Base-by-base conservation (phyloP, 2,797 vertebrate genomes). In the Pangasius sanitwongsei region DNA sequence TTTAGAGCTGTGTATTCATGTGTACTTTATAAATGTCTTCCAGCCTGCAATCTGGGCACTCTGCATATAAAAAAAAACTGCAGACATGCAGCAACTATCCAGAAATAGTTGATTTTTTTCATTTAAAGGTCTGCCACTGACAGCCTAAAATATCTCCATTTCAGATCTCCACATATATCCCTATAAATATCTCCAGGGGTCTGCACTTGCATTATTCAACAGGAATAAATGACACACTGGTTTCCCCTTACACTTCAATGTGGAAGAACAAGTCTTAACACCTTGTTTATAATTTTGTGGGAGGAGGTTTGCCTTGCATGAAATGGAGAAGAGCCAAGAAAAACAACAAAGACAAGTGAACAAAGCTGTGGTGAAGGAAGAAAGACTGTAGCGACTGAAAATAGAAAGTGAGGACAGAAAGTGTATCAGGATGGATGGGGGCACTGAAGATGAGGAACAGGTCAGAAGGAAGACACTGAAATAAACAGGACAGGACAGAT, bases 161-260 rank as follows among this genome's bases (percentile, higher is more conserved):
- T 37, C 31, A 81, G 31, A 57, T 23, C 31, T 23, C 31, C 55
- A 59, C 16, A 34, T 83, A 28, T 25, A 59, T 59, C 8, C 5
- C 31, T 83, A 63, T 63, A 63, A 63, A 83, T 63, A 61, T 83
- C 57, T 37, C 5, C 7, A 41, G 25, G 37, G 53, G 20, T 44
- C 77, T 8, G 41, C 82, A 75, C 82, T 80, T 92, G 85, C 83
- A 93, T 92, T 92, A 89, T 91, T 92, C 88, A 93, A 83, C 82
- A 91, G 88, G 87, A 91, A 91, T 91, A 90, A 92, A 92, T 90
- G 87, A 89, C 88, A 83, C 87, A 69, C 86, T 85, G 88, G 91
- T 90, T 91, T 89, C 88, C 70, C 72, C 85, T 86, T 81, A 78
- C 75, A 75, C 86, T 82, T 90, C 78, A 55, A 82, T 84, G 74